A percentile compares a stretch with the other conserved stretches of the same genome.
phyloP scores from a whole-genome alignment of 2,888 invertebrate species.

The Heliconius cydno region DNA sequence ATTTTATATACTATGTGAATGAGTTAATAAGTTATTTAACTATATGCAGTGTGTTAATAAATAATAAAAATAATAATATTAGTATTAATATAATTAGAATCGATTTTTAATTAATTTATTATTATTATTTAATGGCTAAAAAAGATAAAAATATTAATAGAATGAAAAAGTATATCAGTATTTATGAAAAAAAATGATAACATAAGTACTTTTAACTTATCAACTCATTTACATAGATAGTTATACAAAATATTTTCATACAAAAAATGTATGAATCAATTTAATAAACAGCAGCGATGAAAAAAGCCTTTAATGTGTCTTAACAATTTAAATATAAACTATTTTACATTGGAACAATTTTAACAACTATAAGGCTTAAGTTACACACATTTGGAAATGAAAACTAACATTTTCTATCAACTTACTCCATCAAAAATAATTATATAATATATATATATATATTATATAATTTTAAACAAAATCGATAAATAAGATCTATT shows the following conservation, averaged over 20 bases:
- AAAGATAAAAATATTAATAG: background rate
- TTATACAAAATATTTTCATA: constrained; percentile 3
- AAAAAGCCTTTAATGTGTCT: constrained; percentile 13
- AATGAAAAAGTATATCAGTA: background rate
- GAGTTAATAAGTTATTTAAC: background rate
- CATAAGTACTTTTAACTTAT: background rate
- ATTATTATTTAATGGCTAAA: background rate
- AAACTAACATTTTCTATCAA: constrained; percentile 1
- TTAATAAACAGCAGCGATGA: constrained; percentile 15
- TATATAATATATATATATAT: background rate
- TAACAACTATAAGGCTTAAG: constrained; percentile 38
- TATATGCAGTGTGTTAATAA: background rate
- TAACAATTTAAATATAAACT: constrained; percentile 35
- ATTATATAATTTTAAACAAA: background rate
- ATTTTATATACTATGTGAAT: background rate
- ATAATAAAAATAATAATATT: background rate
- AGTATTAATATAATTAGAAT: background rate
- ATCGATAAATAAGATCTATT: background rate
- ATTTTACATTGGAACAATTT: constrained; percentile 34
- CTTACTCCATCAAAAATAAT: constrained; percentile 5
- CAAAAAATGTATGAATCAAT: constrained; percentile 8
- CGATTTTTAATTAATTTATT: background rate
- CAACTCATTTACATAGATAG: constrained; percentile 16
- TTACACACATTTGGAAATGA: constrained; percentile 23
- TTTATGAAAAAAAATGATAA: background rate